Conservation (phyloP, 2,113 vertebrate species). For the Aptenodytes patagonicus region DNA sequence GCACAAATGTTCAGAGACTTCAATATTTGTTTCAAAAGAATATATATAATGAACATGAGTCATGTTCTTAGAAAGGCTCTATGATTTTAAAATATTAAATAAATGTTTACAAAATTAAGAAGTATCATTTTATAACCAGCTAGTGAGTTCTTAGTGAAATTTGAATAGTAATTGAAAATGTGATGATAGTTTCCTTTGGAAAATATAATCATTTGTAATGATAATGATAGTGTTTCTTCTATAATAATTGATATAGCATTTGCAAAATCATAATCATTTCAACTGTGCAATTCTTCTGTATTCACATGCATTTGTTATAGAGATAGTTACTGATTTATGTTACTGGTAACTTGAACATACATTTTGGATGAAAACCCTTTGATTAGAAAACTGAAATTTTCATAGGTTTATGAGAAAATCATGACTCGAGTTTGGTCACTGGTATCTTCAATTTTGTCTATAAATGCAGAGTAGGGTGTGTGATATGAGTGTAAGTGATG, state of each 20-base stretch:
- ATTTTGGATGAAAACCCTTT: not conserved
- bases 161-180: not conserved
- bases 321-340: not conserved
- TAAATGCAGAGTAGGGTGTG: not conserved
- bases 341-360: not conserved
- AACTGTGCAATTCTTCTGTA: not conserved
- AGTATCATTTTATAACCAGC: not conserved
- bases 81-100: not conserved
- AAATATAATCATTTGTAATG: not conserved
- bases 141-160: not conserved
- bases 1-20: not conserved
- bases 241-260: not conserved
- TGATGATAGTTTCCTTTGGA: not conserved
- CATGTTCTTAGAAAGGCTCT: not conserved
- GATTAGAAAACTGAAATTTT: not conserved
- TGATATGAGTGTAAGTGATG: not conserved
- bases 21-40: not conserved
- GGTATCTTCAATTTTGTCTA: not conserved
- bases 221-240: not conserved
- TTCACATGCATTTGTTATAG: not conserved
- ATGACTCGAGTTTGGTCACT: not conserved
- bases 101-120: not conserved
- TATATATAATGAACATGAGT: not conserved
- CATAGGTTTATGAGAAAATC: not conserved
- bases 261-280: not conserved